These are phyloP conservation scores for Hipposideros larvatus DNA, from an alignment of 2,797 vertebrate species.

Conservation along the genomic window DNA sequence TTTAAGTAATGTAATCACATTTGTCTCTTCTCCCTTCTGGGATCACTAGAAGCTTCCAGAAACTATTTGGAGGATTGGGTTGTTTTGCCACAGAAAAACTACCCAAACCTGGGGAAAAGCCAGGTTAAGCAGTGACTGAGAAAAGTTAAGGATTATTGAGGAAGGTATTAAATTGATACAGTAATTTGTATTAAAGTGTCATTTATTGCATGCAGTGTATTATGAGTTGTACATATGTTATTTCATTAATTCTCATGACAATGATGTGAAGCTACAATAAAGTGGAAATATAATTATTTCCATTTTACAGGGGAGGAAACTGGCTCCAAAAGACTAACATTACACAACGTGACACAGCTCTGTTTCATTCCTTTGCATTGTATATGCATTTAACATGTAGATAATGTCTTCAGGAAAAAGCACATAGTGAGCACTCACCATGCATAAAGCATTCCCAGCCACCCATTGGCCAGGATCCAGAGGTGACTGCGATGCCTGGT, in stretches of 20 bases:
- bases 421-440: not conserved
- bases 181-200: not conserved
- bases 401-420: not conserved
- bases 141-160: not conserved
- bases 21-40: not conserved
- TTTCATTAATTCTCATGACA: not conserved
- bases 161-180: not conserved
- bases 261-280: not conserved
- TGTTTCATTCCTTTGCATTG: not conserved
- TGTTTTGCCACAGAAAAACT: not conserved
- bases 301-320: not conserved
- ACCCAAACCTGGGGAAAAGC: not conserved
- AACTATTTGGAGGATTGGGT: not conserved
- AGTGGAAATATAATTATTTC: not conserved
- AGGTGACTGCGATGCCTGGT: not conserved
- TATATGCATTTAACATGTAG: not conserved
- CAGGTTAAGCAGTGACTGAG: not conserved
- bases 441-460: not conserved
- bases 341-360: not conserved
- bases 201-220: not conserved
- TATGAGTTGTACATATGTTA: not conserved
- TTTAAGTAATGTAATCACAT: not conserved
- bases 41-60: not conserved
- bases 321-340: not conserved
- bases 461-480: not conserved